Percentiles rank a stretch among this genome's conserved stretches.
Evolutionary conservation across 2,888 invertebrate genomes (phyloP).

Genomic region (Cryptocephalus primarius): DNA sequence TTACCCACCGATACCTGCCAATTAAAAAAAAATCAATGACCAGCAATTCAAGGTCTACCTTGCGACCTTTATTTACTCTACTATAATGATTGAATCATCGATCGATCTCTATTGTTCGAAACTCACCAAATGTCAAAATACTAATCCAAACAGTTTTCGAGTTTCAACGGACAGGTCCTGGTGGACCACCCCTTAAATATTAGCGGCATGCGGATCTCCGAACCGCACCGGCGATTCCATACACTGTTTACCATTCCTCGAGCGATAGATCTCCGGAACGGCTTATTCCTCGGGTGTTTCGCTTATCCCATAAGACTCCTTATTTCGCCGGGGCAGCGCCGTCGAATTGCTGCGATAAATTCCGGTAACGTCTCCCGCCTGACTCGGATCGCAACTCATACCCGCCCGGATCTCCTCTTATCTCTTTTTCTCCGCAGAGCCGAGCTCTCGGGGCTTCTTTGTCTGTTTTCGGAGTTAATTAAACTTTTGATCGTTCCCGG

Average conservation of each 20-base stretch:
- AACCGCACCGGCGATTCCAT: constrained; percentile 1
- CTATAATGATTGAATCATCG: no score
- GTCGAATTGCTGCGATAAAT: constrained; percentile 37
- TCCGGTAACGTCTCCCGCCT: constrained; percentile 34
- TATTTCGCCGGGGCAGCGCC: constrained; percentile 31
- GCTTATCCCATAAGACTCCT: constrained; percentile 30
- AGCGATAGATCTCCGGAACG: constrained; percentile 31
- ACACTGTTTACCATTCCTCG: constrained; percentile 32
- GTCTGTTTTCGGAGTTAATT: constrained; percentile 29
- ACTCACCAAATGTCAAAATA: no score
- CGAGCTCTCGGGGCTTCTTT: constrained; percentile 16
- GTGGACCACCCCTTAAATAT: no score
- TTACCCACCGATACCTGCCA: no score
- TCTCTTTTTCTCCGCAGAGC: constrained; percentile 25
- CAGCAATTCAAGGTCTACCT: no score
- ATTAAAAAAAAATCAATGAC: no score
- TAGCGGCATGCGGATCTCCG: neutral
- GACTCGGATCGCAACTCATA: constrained; percentile 35
- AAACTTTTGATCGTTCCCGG: constrained; percentile 34
- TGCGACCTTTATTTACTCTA: no score
- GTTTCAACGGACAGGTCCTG: no score
- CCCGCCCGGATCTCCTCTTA: constrained; percentile 23
- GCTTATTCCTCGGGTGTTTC: constrained; percentile 27
- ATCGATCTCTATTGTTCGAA: no score
- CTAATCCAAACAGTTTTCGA: no score